Percentiles rank a stretch among this genome's conserved stretches.
Evolutionary conservation across 1,140 invertebrate genomes (phyloP).

Genomic region (Nasonia vitripennis): DNA sequence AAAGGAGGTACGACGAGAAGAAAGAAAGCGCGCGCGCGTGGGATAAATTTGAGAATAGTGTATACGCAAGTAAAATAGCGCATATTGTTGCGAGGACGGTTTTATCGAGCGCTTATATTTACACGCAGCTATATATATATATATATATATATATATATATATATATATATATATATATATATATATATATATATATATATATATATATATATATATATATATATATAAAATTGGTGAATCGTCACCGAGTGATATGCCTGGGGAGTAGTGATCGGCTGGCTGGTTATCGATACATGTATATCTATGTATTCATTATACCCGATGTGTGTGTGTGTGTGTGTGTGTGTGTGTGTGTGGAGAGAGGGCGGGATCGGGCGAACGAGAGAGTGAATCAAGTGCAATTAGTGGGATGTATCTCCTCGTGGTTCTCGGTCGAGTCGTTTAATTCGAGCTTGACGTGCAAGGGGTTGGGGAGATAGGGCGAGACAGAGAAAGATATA

Average conservation of each 20-base stretch:
- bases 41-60: too few species aligned
- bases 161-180: background rate
- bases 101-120: background rate
- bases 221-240: background rate
- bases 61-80: background rate
- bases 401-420: conserved; percentile 11
- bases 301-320: background rate
- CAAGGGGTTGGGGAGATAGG: conserved; percentile 24
- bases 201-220: background rate
- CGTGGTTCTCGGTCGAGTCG: conserved; percentile 44
- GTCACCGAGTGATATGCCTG: conserved; percentile 2
- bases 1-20: background rate
- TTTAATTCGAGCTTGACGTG: conserved; percentile 46
- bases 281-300: background rate
- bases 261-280: background rate
- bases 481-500: conserved; percentile 8
- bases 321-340: background rate
- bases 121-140: background rate
- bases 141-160: background rate
- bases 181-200: background rate
- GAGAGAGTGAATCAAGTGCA: conserved; percentile 30
- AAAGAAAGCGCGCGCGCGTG: too few species aligned
- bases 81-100: background rate
- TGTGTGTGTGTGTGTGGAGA: too few species aligned
- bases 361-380: conserved; percentile 7